Evolutionary conservation across 2,888 invertebrate species (phyloP), one percentile per base, ranked within the genome.

Genomic region (Octonoba sinensis): DNA sequence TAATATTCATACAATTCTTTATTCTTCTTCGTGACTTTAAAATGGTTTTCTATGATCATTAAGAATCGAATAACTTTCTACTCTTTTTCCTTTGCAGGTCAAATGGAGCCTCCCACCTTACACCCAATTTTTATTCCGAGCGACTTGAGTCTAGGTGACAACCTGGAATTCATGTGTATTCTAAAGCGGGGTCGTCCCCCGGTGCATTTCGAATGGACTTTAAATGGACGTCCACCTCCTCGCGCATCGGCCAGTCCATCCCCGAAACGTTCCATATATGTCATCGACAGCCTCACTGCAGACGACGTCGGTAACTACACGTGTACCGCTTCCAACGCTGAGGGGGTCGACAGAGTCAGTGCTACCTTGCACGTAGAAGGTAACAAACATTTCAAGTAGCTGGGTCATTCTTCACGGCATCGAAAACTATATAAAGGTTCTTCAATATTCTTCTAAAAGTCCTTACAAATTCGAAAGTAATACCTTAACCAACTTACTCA

Each of bases 141-240:
- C 0, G 71, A 76, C 46, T 66, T 81, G 20, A 71, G 72, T 0
- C 59, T 78, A 0, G 71, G 76, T 16, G 78, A 83, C 56, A 73
- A 69, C 4, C 71, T 77, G 0, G 72, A 79, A 8, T 22, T 79
- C 24, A 22, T n/a, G 0, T 85, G 84, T 46, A 77, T 59, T 16
- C 60, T 85, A 6, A 73, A 72, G 11, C 78, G 84, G 69, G 85
- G 85, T 20, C 74, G 64, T 20, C 56, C 54, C 3, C 84, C 85
- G 1, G 59, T 84, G 1, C 36, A 44, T 8, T 84, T 85, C 69
- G 71, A 71, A 0, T 85, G 85, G 85, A 75, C 59, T 20, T 70
- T 79, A 47, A 76, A 85, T 56, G 75, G 70, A 12, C 36, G 36
- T 36, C 8, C 36, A 11, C 36, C 36, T 8, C n/a, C n/a, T 4